phyloP scores from a whole-genome alignment of 1,140 invertebrate genomes.

The Cryptotermes secundus region DNA sequence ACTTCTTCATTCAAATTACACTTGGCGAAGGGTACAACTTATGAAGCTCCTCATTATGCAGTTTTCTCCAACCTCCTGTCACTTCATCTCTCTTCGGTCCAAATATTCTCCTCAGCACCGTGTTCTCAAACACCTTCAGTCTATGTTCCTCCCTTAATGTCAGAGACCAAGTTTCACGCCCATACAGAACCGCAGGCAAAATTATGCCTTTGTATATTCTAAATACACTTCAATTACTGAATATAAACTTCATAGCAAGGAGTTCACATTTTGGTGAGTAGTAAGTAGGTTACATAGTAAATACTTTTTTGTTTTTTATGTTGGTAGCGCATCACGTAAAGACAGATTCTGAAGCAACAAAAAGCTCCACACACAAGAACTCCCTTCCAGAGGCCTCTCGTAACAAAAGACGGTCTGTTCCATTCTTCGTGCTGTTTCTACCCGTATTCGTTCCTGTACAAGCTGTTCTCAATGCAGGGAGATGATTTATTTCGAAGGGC shows the following conservation, averaged over 20 bases:
- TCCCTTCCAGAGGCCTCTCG: not conserved
- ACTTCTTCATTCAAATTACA: no score
- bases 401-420: slow-evolving; percentile 6
- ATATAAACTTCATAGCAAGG: not conserved
- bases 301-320: not conserved
- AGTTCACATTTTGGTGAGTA: not conserved
- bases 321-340: not conserved
- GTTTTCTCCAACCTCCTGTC: no score
- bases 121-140: no score
- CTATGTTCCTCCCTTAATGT: no score
- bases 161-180: no score
- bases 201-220: no score
- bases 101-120: no score
- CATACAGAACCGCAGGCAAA: no score
- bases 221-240: not conserved
- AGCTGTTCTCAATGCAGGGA: not conserved
- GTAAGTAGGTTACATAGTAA: not conserved
- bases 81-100: no score
- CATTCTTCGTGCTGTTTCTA: not conserved
- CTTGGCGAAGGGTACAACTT: no score
- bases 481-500: not conserved
- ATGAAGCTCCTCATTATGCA: no score
- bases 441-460: not conserved
- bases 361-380: slow-evolving; percentile 12
- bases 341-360: not conserved